Evolutionary conservation across 92 coral and sea anemone species (phyloP), one percentile per base, ranked within the genome.

Genomic region (Zoanthus gigantus): DNA sequence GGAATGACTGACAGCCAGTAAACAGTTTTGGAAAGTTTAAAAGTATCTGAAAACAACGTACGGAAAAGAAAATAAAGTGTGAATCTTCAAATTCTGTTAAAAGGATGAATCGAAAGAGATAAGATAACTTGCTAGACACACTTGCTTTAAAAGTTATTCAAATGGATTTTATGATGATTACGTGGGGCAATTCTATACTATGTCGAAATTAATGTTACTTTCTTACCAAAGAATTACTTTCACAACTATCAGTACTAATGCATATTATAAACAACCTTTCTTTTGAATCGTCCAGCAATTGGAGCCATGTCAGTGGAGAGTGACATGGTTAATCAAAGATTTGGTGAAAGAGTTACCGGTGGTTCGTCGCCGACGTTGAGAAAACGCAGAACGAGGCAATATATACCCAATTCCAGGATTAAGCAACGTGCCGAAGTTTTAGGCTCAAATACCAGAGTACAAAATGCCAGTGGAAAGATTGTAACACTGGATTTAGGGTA

Each of bases 351-450:
- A 48, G 93, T 68, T 11, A 93, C 84, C 80, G 84, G 94, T 30
- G 98, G 98, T 1, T 87, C 88, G 71, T 92, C 95, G 28, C 98
- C 98, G 15, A 91, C 93, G 8, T 80, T 90, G 14, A 83, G 98
- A 84, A 84, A 90, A 87, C 88, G 98, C 42, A 74, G 98, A 66
- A 95, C 98, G 7, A 73, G 96, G 73, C 94, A 93, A 80, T 95
- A 95, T 65, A 81, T 95, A 28, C 98, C 98, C 42, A 91, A 88
- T 78, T 91, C 96, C 16, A 86, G 90, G 37, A 52, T 86, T 9
- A 84, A 76, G 23, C 90, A 82, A 77, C 89, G 92, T 0, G 46
- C 18, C 13, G 76, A 81, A 14, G 89, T 77, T 17, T 72, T 65
- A 28, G 66, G 1, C 46, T 86, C 77, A 53, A 67, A 74, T 56